These are phyloP conservation scores for Zosterops pallidus DNA, from an alignment of 2,113 vertebrate species.

Conservation along the genomic window DNA sequence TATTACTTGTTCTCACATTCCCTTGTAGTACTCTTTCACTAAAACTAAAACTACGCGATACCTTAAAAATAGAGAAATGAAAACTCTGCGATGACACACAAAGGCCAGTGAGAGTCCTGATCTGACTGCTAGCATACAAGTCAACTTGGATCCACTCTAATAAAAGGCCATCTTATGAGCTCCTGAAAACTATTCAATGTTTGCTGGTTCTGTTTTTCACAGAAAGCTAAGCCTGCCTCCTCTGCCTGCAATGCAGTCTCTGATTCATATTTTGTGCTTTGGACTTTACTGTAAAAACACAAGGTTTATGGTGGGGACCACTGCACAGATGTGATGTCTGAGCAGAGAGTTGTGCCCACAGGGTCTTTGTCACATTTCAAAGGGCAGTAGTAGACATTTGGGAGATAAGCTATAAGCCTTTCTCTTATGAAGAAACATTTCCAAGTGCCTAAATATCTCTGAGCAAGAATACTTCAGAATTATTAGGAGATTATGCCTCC, in stretches of 20 bases:
- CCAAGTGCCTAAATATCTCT: neutral
- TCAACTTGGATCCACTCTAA: neutral
- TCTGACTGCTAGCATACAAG: neutral
- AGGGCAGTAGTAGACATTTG: neutral
- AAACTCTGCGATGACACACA: neutral
- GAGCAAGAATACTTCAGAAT: neutral
- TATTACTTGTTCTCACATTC: neutral
- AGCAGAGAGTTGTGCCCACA: neutral
- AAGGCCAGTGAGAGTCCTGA: neutral
- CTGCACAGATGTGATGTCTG: rapidly evolving
- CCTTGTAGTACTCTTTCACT: neutral
- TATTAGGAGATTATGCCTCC: neutral
- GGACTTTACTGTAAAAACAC: neutral
- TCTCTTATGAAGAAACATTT: neutral
- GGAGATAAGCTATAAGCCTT: neutral
- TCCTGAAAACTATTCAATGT: neutral
- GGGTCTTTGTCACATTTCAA: neutral
- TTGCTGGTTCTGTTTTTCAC: neutral
- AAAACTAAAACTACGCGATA: neutral
- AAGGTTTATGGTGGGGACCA: neutral
- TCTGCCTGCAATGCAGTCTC: neutral
- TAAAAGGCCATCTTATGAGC: neutral
- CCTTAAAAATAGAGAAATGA: neutral
- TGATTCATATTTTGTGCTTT: neutral
- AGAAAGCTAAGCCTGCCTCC: neutral